Conservation (phyloP, 2,797 vertebrate genomes). For the Sarcoramphus papa region DNA sequence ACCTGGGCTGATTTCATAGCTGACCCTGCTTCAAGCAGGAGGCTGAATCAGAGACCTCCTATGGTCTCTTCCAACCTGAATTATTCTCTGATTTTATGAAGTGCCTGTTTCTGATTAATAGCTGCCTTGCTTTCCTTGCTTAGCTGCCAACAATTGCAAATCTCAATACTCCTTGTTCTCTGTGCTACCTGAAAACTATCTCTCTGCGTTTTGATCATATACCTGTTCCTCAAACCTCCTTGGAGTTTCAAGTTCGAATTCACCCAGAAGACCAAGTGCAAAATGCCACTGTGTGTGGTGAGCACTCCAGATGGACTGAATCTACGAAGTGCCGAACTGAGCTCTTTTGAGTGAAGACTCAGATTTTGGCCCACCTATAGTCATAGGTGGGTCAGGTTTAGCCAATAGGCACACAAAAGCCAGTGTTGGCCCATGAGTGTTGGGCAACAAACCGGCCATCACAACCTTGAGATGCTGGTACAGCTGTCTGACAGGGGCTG, state of each 20-base stretch:
- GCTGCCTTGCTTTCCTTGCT: neutral
- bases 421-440: neutral
- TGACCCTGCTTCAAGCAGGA: neutral
- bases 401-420: neutral
- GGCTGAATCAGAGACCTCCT: neutral
- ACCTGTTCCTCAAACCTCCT: neutral
- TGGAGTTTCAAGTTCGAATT: neutral
- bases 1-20: neutral
- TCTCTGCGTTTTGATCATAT: neutral
- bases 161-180: neutral
- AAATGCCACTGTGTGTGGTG: neutral
- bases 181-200: neutral
- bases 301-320: neutral
- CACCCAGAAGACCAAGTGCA: neutral
- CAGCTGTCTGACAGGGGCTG: neutral
- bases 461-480: neutral
- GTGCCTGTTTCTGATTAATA: conserved; percentile 15
- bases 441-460: neutral
- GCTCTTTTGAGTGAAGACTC: neutral
- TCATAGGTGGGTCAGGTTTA: neutral
- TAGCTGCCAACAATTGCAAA: neutral
- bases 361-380: neutral
- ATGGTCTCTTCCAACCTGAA: neutral
- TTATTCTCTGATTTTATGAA: neutral
- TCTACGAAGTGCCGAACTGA: neutral